Conservation (phyloP, 2,888 invertebrate species). For the Xanthorhoe spadicearia region DNA sequence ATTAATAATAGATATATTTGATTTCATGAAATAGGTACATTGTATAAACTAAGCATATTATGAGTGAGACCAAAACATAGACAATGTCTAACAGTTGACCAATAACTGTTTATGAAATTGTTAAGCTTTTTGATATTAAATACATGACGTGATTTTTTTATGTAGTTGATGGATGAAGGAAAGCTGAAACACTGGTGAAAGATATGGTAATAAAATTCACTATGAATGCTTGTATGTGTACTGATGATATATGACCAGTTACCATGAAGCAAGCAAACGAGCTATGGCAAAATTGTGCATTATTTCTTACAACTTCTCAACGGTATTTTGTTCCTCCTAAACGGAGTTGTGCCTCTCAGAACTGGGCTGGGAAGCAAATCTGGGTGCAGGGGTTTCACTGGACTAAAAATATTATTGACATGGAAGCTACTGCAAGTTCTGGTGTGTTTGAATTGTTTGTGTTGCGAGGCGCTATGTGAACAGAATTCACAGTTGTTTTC, state of each 20-base stretch:
- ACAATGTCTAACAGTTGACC: not conserved
- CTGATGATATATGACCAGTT: slow-evolving; percentile 21
- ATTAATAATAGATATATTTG: not conserved
- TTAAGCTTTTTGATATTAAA: too few relatives aligned
- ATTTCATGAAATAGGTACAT: not conserved
- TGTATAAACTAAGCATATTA: slow-evolving; percentile 7
- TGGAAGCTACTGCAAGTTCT: slow-evolving; percentile 22
- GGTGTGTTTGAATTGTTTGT: slow-evolving; percentile 29
- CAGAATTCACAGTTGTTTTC: slow-evolving; percentile 57
- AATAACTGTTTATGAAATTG: too few relatives aligned
- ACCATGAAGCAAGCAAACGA: slow-evolving; percentile 30
- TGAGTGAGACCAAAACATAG: slow-evolving; percentile 1
- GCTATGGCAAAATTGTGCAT: slow-evolving; percentile 34
- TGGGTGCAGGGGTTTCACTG: slow-evolving; percentile 47
- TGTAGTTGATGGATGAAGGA: too few relatives aligned
- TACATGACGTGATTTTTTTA: too few relatives aligned
- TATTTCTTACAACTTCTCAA: slow-evolving; percentile 52
- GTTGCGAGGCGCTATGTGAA: slow-evolving; percentile 41
- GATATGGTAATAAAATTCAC: too few relatives aligned
- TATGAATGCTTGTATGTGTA: too few relatives aligned
- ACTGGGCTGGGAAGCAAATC: slow-evolving; percentile 54
- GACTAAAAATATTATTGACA: slow-evolving; percentile 53
- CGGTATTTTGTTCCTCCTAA: slow-evolving; percentile 54
- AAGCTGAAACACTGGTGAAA: too few relatives aligned
- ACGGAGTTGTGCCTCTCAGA: slow-evolving; percentile 54